A percentile compares a stretch with the other conserved stretches of the same genome.
phyloP scores from a whole-genome alignment of 2,797 vertebrate genomes.

The Uromys caudimaculatus region DNA sequence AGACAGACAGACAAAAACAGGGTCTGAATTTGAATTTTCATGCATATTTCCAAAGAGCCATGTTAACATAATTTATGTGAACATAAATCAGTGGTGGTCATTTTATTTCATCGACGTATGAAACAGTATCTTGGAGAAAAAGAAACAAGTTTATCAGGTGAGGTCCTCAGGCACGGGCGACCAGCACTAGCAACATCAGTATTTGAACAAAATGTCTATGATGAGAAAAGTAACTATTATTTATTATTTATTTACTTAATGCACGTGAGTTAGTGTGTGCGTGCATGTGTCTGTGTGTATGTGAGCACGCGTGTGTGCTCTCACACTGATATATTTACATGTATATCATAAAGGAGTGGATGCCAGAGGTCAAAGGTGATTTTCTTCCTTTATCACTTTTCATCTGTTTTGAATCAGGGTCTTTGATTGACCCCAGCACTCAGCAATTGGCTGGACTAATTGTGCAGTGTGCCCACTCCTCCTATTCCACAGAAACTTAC shows the following conservation, averaged over 20 bases:
- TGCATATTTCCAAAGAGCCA: not conserved
- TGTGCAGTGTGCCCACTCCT: not conserved
- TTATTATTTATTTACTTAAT: not conserved
- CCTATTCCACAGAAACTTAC: too few species aligned
- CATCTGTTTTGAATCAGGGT: not conserved
- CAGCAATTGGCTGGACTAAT: not conserved
- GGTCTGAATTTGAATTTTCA: conserved; percentile 60
- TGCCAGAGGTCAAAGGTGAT: not conserved
- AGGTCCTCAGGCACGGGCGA: not conserved
- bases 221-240: not conserved
- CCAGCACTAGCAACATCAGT: not conserved
- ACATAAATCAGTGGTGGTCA: not conserved
- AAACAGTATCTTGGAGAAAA: not conserved
- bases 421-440: not conserved
- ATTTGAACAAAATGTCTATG: not conserved
- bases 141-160: not conserved
- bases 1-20: not conserved
- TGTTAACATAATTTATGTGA: conserved; percentile 38
- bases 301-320: too few species aligned
- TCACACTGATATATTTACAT: not conserved
- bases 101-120: conserved; percentile 48
- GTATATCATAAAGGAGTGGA: not conserved
- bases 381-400: not conserved
- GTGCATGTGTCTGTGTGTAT: too few species aligned
- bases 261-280: not conserved